A percentile compares a stretch with the other conserved stretches of the same genome.
These are phyloP conservation scores for Chrysaora quinquecirrha DNA, from an alignment of 30 jellyfish, hydroid and myxozoan genomes.

Conservation along the genomic window DNA sequence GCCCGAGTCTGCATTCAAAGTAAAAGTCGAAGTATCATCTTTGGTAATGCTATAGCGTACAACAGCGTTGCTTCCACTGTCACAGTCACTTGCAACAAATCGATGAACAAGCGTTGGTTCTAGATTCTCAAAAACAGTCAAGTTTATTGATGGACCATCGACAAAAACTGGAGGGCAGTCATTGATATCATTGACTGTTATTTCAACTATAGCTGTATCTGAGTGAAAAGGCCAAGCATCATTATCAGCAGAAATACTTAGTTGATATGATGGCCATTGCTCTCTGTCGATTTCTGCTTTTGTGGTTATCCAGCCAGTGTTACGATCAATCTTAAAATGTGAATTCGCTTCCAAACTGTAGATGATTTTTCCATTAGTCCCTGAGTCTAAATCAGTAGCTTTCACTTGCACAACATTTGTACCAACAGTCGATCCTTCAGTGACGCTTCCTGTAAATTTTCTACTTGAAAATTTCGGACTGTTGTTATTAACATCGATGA, in stretches of 20 bases:
- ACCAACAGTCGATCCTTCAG: constrained; percentile 75
- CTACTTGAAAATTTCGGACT: constrained; percentile 74
- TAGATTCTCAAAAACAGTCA: constrained; percentile 79
- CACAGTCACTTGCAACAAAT: constrained; percentile 90
- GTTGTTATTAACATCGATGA: constrained; percentile 87
- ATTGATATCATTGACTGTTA: constrained; percentile 84
- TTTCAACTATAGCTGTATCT: constrained; percentile 68
- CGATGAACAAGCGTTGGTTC: constrained; percentile 65
- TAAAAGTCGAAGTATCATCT: constrained; percentile 59
- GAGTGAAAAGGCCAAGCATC: constrained; percentile 75
- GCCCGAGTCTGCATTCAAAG: constrained; percentile 72
- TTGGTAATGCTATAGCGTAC: constrained; percentile 41
- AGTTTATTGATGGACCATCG: constrained; percentile 56
- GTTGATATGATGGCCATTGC: constrained; percentile 54
- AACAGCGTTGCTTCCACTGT: constrained; percentile 66
- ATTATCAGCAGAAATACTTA: constrained; percentile 79
- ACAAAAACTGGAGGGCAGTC: constrained; percentile 90
- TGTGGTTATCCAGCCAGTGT: constrained; percentile 83
- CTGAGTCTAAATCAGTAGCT: constrained; percentile 84
- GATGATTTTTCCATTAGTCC: constrained; percentile 57
- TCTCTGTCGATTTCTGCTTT: constrained; percentile 82
- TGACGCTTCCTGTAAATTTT: constrained; percentile 60
- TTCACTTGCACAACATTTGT: constrained; percentile 64
- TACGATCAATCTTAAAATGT: constrained; percentile 65
- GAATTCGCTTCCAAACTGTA: constrained; percentile 64